phyloP scores from a whole-genome alignment of 1,140 invertebrate genomes.

The Leptinotarsa lineolata region DNA sequence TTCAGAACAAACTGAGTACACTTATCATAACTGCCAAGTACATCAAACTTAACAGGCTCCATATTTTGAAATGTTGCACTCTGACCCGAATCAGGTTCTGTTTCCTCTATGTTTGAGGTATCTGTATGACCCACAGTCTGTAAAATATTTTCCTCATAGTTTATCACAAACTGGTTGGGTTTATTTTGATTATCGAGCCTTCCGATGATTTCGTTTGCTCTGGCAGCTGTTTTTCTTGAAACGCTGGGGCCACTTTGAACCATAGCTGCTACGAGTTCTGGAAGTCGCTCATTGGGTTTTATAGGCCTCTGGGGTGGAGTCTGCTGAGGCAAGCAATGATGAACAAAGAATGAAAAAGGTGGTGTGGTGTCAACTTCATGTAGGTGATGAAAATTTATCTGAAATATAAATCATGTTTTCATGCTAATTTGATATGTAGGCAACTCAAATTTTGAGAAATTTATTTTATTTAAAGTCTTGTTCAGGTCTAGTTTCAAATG shows the following conservation, averaged over 20 bases:
- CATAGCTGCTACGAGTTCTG: slow-evolving; percentile 49
- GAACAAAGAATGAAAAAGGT: slow-evolving; percentile 50
- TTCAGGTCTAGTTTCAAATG: no score
- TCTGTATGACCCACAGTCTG: neutral
- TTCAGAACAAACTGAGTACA: slow-evolving; percentile 44
- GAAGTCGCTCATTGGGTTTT: slow-evolving; percentile 43
- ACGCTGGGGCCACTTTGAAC: slow-evolving; percentile 45
- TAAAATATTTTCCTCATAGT: slow-evolving; percentile 16
- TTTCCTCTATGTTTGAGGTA: neutral
- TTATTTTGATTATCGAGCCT: slow-evolving; percentile 16
- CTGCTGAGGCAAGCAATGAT: slow-evolving; percentile 49
- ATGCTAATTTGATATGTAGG: slow-evolving; percentile 3
- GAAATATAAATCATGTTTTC: slow-evolving; percentile 32
- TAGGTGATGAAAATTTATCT: slow-evolving; percentile 54
- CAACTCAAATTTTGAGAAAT: no score
- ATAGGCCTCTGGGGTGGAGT: slow-evolving; percentile 42
- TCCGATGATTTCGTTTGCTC: slow-evolving; percentile 27
- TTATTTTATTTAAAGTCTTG: no score
- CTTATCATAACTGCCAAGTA: slow-evolving; percentile 2
- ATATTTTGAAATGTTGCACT: neutral
- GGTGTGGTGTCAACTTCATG: slow-evolving; percentile 46
- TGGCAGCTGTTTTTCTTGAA: slow-evolving; percentile 38
- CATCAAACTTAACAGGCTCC: neutral
- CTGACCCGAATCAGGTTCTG: neutral
- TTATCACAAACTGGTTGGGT: neutral